These are phyloP conservation scores for Clunio marinus DNA, from an alignment of 2,888 invertebrate genomes.

Conservation along the genomic window DNA sequence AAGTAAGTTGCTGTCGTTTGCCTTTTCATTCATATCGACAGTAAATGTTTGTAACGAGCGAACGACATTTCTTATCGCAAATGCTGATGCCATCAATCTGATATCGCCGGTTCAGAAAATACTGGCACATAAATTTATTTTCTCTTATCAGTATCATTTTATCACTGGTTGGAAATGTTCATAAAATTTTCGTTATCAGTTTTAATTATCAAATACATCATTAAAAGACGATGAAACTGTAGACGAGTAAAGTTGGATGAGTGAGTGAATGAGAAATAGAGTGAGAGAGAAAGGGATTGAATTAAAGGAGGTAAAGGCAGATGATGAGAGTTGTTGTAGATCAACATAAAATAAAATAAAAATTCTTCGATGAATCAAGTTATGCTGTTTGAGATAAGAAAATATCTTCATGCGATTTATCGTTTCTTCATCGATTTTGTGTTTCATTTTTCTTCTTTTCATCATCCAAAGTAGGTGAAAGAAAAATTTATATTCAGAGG, in stretches of 20 bases:
- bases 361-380: not conserved
- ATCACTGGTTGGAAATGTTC: conserved; percentile 26
- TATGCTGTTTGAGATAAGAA: conserved; percentile 1
- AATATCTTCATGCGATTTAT: conserved; percentile 9
- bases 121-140: conserved; percentile 36
- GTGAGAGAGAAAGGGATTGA: not conserved
- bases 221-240: conserved; percentile 19
- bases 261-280: not conserved
- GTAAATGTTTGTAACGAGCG: not conserved
- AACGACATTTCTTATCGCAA: conserved; percentile 29
- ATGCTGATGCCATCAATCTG: conserved; percentile 33
- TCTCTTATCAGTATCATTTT: conserved; percentile 22
- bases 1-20: not conserved
- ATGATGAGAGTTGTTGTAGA: not conserved
- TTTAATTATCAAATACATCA: conserved; percentile 28
- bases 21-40: conserved; percentile 4
- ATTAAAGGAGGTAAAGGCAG: not conserved
- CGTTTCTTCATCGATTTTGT: conserved; percentile 20
- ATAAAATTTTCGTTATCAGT: conserved; percentile 28
- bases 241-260: not conserved
- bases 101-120: conserved; percentile 20
- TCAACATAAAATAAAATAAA: conserved; percentile 1
- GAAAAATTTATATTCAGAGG: not conserved
- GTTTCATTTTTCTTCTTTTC: not conserved
- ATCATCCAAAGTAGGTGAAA: not conserved